Base-by-base conservation (phyloP, 1,140 invertebrate genomes). In the Trichonephila clavata region DNA sequence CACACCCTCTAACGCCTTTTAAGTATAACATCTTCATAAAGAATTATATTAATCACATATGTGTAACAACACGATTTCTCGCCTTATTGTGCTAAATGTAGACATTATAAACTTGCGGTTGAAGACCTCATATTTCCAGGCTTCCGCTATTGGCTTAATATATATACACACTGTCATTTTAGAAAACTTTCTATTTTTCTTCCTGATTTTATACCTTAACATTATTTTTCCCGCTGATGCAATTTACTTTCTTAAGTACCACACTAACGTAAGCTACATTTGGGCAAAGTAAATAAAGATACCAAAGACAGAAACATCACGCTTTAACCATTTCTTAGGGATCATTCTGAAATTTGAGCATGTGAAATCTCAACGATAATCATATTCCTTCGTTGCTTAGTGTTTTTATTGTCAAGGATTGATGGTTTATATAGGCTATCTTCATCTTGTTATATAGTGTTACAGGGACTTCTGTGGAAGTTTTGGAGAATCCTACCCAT, bases 171-270 rank as follows among this genome's bases (percentile, higher is more conserved):
- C 6, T 24, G 32, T 39, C 71, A 77, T 77, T 50, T 27, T 39
- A 32, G 71, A 77, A 77, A 77, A 20, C 32, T 39, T 77, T 77
- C 71, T 39, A 32, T 77, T 77, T 77, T 77, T 77, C 71, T 77
- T 77, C 71, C 71, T 77, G 32, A 77, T 39, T 77, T 27, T 77
- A 77, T 77, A 13, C 71, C 71, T 16, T 77, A 39, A 39, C 32
- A 77, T 77, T 77, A 77, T 77, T 77, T 77, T 77, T 32, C 7
- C 32, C 32, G 71, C 27, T 18, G 71, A 27, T 77, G 32, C 32
- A 39, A 77, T 77, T 77, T 77, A 77, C 71, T 77, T 27, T 77
- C 27, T 77, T 27, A 77, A 20, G 24, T 32, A 39, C 32, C 71
- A 77, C 7, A 77, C 18, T 27, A 32, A 16, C 32, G 71, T 32